Conservation (phyloP, 2,113 vertebrate species). For the Oenanthe oenanthe region DNA sequence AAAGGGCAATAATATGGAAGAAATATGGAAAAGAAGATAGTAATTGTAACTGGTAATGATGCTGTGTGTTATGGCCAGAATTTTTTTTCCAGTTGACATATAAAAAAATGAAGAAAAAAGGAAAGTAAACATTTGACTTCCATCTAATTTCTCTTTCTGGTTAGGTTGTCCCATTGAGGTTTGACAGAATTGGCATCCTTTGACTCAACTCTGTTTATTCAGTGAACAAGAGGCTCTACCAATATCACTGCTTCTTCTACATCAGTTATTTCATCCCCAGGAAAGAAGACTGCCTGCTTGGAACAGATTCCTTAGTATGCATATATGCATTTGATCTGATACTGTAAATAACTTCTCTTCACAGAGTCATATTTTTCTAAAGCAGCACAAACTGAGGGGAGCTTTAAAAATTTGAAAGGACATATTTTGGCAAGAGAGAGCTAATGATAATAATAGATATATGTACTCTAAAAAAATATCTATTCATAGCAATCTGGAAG, state of each 20-base stretch:
- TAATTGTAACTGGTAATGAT: constrained; percentile 15
- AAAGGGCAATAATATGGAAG: background rate
- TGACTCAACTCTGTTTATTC: background rate
- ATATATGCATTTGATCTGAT: background rate
- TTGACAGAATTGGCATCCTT: background rate
- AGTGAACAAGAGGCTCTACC: background rate
- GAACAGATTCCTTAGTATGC: background rate
- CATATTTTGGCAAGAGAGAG: background rate
- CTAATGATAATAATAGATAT: background rate
- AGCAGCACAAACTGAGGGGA: background rate
- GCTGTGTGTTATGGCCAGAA: background rate
- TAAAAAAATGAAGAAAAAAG: constrained; percentile 48
- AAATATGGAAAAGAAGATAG: background rate
- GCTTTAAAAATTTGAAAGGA: background rate
- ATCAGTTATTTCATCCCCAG: background rate
- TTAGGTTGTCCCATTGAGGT: background rate
- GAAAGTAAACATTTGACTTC: background rate
- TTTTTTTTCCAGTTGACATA: constrained; percentile 4
- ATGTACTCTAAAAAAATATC: background rate
- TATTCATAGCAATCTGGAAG: background rate
- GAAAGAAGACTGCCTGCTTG: background rate
- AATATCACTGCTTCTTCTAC: background rate
- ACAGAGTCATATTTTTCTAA: background rate
- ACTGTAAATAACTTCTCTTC: background rate
- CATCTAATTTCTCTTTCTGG: background rate